Evolutionary conservation across 2,888 invertebrate genomes (phyloP).

Genomic region (Troides oblongomaculatus): DNA sequence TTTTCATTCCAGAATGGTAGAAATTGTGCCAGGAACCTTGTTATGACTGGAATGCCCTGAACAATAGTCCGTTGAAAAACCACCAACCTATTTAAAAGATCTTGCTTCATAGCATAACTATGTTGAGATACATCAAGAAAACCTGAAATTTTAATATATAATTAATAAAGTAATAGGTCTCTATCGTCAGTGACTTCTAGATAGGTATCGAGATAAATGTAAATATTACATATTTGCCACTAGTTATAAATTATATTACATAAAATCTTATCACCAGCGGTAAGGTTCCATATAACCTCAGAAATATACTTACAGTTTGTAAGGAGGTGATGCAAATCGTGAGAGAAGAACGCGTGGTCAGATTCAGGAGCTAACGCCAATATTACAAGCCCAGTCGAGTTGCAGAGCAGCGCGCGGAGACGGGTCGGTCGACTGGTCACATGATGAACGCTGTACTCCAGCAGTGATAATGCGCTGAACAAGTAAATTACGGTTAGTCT

Average conservation of each 20-base stretch:
- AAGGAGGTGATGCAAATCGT: slow-evolving; percentile 58
- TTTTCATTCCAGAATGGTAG: slow-evolving; percentile 70
- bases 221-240: too few relatives aligned
- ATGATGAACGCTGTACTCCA: slow-evolving; percentile 50
- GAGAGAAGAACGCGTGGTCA: slow-evolving; percentile 56
- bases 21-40: slow-evolving; percentile 65
- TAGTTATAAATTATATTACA: too few relatives aligned
- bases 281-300: background rate
- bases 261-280: background rate
- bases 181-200: too few relatives aligned
- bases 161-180: background rate
- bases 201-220: too few relatives aligned
- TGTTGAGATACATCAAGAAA: slow-evolving; percentile 61
- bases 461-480: slow-evolving; percentile 54
- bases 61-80: slow-evolving; percentile 57
- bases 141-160: slow-evolving; percentile 46
- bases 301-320: slow-evolving; percentile 43
- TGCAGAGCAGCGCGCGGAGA: slow-evolving; percentile 58
- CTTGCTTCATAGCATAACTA: slow-evolving; percentile 58
- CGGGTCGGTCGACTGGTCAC: slow-evolving; percentile 55
- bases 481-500: background rate
- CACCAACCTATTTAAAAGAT: slow-evolving; percentile 54
- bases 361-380: slow-evolving; percentile 45
- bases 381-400: slow-evolving; percentile 51
- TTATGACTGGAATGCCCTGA: slow-evolving; percentile 67